Evolutionary conservation across 2,797 vertebrate species (phyloP).

Genomic region (Phoxinus dragarum): DNA sequence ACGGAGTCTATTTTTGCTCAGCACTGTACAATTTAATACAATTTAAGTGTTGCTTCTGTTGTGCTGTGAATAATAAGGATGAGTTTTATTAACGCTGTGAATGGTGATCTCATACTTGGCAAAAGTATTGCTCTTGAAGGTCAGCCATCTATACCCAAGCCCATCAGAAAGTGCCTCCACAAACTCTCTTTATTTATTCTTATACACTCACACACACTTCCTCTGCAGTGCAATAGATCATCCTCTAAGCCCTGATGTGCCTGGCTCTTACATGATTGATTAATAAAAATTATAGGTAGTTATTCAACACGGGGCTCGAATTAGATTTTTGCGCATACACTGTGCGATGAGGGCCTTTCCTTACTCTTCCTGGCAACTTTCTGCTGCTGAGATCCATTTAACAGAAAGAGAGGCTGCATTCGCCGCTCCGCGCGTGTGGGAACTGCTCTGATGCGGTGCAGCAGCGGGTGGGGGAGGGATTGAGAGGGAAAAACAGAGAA

Average conservation of each 20-base stretch:
- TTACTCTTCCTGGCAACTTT: conserved; percentile 18
- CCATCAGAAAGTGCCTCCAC: not conserved
- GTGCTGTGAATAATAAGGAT: conserved; percentile 19
- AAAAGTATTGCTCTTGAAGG: conserved; percentile 57
- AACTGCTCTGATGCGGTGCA: conserved; percentile 61
- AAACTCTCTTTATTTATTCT: conserved; percentile 25
- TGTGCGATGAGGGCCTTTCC: not conserved
- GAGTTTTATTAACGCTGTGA: not conserved
- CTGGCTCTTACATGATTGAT: not conserved
- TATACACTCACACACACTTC: conserved; percentile 6
- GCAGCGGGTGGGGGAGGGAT: conserved; percentile 24
- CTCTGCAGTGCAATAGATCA: conserved; percentile 14
- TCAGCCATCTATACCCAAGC: conserved; percentile 53
- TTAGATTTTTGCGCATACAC: conserved; percentile 28
- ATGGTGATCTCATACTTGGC: conserved; percentile 62
- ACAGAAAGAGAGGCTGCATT: conserved; percentile 68
- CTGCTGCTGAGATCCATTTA: conserved; percentile 8
- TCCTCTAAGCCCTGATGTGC: conserved; percentile 15
- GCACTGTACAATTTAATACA: not conserved
- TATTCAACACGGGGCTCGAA: conserved; percentile 4
- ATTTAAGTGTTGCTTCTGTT: conserved; percentile 5
- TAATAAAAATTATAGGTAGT: conserved; percentile 2
- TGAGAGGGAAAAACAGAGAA: conserved; percentile 33
- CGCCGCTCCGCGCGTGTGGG: conserved; percentile 65
- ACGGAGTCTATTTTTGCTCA: not conserved